A percentile compares a stretch with the other conserved stretches of the same genome.
Conservation (phyloP, 2,888 invertebrate species). For the Philaethria dido region DNA sequence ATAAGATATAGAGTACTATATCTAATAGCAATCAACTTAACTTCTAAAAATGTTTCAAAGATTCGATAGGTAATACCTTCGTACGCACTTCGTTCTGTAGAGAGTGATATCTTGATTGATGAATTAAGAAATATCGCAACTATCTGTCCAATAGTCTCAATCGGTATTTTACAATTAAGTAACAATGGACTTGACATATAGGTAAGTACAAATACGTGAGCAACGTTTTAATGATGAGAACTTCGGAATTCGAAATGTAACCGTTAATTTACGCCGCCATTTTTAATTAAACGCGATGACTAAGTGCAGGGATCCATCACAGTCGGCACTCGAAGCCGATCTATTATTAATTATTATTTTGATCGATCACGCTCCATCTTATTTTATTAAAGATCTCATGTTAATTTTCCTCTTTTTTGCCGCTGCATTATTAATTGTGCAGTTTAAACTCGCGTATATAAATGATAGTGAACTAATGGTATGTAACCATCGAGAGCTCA, state of each 20-base stretch:
- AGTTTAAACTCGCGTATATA: conserved; percentile 52
- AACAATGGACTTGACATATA: conserved; percentile 52
- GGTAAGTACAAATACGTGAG: conserved; percentile 53
- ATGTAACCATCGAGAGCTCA: conserved; percentile 18
- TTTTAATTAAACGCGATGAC: conserved; percentile 83
- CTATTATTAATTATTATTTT: conserved; percentile 83
- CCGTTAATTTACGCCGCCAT: conserved; percentile 75
- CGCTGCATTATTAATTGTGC: conserved; percentile 68
- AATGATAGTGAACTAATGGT: conserved; percentile 29
- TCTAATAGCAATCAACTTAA: background rate
- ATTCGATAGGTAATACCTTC: background rate
- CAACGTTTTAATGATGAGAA: conserved; percentile 64
- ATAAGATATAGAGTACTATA: too few relatives aligned
- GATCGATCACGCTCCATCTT: conserved; percentile 79
- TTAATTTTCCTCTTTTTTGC: conserved; percentile 62
- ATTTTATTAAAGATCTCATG: conserved; percentile 74
- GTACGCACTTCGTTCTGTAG: background rate
- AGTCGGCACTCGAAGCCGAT: conserved; percentile 67
- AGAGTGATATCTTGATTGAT: conserved; percentile 60
- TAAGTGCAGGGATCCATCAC: conserved; percentile 78
- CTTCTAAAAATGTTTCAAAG: conserved; percentile 28
- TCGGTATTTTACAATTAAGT: conserved; percentile 41
- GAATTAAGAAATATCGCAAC: conserved; percentile 62
- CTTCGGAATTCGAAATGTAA: conserved; percentile 68
- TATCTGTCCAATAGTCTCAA: conserved; percentile 51